Base-by-base conservation (phyloP, 2,797 vertebrate genomes). In the Myripristis murdjan region DNA sequence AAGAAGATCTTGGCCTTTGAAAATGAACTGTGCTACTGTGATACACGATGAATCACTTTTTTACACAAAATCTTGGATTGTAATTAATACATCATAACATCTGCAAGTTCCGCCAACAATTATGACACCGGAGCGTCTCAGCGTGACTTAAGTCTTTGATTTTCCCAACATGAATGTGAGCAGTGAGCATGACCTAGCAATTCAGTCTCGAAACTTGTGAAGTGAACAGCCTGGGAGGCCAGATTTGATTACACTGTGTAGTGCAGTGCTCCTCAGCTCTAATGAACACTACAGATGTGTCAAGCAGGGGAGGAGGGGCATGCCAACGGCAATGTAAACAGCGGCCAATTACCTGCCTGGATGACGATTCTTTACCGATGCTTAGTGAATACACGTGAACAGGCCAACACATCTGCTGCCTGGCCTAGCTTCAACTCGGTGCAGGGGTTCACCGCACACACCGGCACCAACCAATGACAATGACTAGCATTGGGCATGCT, bases 271-370 rank as follows among this genome's bases (percentile, higher is more conserved):
- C 62, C 80, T 64, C 64, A n/a, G 77, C 85, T 83, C 81, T 90
- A 91, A 92, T 91, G 89, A 92, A 87, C 72, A 89, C 83, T 87
- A 87, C 91, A 94, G 90, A 92, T 93, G 91, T 92, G 90, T 91
- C 86, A 78, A 69, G 84, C 73, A 57, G 84, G 62, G 64, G 70
- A 70, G 84, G 83, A 77, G 81, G 77, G 84, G 53, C 24, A 59
- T 16, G 82, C 90, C 87, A 85, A 79, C 58, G 56, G 86, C 75
- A 83, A 70, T 83, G 87, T 89, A 92, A 91, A 92, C 93, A 92
- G 88, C 84, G 88, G 84, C 88, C 92, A 93, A 91, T 94, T 94
- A 93, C 88, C 89, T 92, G 87, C 73, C 87, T 91, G 87, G 89
- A 76, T 92, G 89, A 89, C 24, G 79, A 89, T 85, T 76, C 87